Percentiles rank a stretch among this genome's conserved stretches.
phyloP scores from a whole-genome alignment of 2,888 invertebrate species.

The Torymus tubicola region DNA sequence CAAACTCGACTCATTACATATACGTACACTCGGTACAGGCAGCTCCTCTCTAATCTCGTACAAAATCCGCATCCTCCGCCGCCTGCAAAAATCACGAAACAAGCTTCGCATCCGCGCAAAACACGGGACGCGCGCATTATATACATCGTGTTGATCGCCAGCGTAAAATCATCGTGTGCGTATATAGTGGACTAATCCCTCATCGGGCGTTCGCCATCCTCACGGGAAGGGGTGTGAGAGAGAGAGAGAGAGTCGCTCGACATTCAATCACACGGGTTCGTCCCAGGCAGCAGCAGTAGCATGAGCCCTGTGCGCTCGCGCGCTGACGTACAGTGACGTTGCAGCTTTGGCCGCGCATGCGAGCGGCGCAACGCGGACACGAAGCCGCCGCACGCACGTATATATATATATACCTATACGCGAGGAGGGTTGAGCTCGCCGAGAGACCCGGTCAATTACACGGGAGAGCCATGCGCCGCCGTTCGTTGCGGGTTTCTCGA shows the following conservation, averaged over 20 bases:
- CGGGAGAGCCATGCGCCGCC: background rate
- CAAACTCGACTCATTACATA: too few species aligned
- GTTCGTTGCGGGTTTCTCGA: background rate
- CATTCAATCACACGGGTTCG: slow-evolving; percentile 4
- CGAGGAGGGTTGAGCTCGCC: background rate
- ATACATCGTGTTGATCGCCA: background rate
- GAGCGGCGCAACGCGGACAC: too few species aligned
- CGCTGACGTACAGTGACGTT: slow-evolving; percentile 4
- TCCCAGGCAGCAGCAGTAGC: too few species aligned
- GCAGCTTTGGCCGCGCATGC: too few species aligned
- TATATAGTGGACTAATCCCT: slow-evolving; percentile 20
- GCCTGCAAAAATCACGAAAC: too few species aligned
- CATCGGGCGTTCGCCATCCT: slow-evolving; percentile 31
- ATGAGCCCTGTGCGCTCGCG: background rate
- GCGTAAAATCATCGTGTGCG: slow-evolving; percentile 7
- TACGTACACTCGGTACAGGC: too few species aligned
- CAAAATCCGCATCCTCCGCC: too few species aligned
- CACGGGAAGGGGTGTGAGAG: background rate
- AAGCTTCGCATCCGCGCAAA: background rate
- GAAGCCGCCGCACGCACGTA: background rate
- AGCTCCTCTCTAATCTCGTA: too few species aligned
- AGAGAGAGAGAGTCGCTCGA: background rate
- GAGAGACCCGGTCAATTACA: background rate
- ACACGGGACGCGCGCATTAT: too few species aligned
- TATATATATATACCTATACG: background rate